Evolutionary conservation across 2,888 invertebrate genomes (phyloP).

Genomic region (Thecophora atra): DNA sequence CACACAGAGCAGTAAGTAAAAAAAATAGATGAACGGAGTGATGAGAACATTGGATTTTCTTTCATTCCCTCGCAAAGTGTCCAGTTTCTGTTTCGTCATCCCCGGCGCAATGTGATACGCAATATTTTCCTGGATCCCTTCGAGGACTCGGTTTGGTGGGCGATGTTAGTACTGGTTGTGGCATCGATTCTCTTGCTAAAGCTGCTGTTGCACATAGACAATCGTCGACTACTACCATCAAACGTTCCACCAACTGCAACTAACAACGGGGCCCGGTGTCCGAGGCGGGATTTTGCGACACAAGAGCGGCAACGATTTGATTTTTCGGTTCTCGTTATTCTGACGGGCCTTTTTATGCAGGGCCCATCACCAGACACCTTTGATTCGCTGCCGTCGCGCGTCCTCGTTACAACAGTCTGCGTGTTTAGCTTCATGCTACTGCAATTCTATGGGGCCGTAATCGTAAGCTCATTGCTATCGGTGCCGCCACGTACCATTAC

Average conservation of each 20-base stretch:
- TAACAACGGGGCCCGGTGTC: too few species aligned
- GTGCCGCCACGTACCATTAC: constrained; percentile 57
- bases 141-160: constrained; percentile 57
- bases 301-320: constrained; percentile 51
- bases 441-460: constrained; percentile 63
- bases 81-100: constrained; percentile 61
- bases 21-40: not conserved
- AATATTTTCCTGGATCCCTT: constrained; percentile 62
- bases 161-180: constrained; percentile 51
- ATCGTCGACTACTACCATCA: constrained; percentile 18
- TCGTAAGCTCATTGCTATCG: constrained; percentile 63
- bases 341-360: constrained; percentile 60
- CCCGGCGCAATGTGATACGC: constrained; percentile 55
- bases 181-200: constrained; percentile 50
- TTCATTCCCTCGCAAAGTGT: constrained; percentile 46
- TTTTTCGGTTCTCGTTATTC: constrained; percentile 56
- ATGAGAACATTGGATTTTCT: not conserved
- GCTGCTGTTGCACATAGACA: constrained; percentile 54
- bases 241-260: too few species aligned
- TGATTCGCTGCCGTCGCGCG: constrained; percentile 57
- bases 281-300: too few species aligned
- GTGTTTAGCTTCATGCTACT: constrained; percentile 58
- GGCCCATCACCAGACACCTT: constrained; percentile 56
- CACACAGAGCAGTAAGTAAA: constrained; percentile 56
- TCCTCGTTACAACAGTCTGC: constrained; percentile 56